A percentile compares a stretch with the other conserved stretches of the same genome.
phyloP scores from a whole-genome alignment of 2,888 invertebrate species.

The Synergus gifuensis region DNA sequence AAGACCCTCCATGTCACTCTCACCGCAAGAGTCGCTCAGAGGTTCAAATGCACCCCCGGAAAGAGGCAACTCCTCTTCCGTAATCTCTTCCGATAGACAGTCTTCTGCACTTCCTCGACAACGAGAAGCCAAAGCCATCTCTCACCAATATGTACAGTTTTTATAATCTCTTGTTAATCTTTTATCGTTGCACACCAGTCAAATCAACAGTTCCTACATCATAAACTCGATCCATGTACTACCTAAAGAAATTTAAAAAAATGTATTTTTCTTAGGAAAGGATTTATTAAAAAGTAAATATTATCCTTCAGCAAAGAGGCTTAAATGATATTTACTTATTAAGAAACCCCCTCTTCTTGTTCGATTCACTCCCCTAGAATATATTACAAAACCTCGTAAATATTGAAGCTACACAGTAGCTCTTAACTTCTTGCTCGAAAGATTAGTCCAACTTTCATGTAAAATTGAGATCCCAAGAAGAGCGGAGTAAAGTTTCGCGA shows the following conservation, averaged over 20 bases:
- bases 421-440: conserved; percentile 6
- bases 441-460: conserved; percentile 13
- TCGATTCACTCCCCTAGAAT: background rate
- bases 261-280: background rate
- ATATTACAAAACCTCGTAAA: background rate
- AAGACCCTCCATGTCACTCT: conserved; percentile 83
- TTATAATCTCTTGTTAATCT: conserved; percentile 4
- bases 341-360: conserved; percentile 11
- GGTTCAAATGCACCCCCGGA: conserved; percentile 79
- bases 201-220: background rate
- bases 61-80: conserved; percentile 57
- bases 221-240: background rate
- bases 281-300: background rate
- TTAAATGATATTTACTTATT: background rate
- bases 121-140: conserved; percentile 64
- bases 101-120: conserved; percentile 57
- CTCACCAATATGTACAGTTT: conserved; percentile 39
- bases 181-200: conserved; percentile 15
- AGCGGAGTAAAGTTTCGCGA: conserved; percentile 1
- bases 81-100: conserved; percentile 52
- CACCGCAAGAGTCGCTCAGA: conserved; percentile 82
- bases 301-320: background rate
- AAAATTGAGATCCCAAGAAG: conserved; percentile 17
- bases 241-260: background rate
- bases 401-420: background rate